A percentile compares a stretch with the other conserved stretches of the same genome.
These are phyloP conservation scores for Ligdia adustata DNA, from an alignment of 2,888 invertebrate genomes.

Conservation along the genomic window DNA sequence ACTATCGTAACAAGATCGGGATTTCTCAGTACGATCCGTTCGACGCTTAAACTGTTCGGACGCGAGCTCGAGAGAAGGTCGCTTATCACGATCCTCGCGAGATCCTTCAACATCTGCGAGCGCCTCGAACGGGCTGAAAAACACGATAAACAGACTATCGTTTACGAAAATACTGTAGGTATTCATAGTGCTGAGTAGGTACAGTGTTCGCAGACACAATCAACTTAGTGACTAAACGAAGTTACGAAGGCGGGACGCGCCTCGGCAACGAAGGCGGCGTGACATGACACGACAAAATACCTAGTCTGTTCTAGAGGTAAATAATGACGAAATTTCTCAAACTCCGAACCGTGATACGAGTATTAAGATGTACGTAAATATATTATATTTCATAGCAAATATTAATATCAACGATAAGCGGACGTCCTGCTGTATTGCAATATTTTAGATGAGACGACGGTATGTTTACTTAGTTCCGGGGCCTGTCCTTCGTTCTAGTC, in stretches of 20 bases:
- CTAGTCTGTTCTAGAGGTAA: constrained; percentile 12
- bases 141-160: constrained; percentile 12
- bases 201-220: constrained; percentile 40
- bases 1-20: constrained; percentile 77
- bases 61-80: constrained; percentile 46
- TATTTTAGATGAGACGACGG: constrained; percentile 3
- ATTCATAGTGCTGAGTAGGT: constrained; percentile 27
- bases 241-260: constrained; percentile 40
- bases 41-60: constrained; percentile 51
- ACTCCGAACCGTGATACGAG: not conserved
- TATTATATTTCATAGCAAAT: too few relatives aligned
- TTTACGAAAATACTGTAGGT: constrained; percentile 5
- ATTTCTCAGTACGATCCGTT: constrained; percentile 67
- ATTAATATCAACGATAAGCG: not conserved
- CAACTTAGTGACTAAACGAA: constrained; percentile 48
- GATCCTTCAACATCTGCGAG: constrained; percentile 39
- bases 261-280: constrained; percentile 36
- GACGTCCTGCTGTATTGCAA: constrained; percentile 2
- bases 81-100: constrained; percentile 60
- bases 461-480: constrained; percentile 47
- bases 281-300: constrained; percentile 44
- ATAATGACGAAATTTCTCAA: not conserved
- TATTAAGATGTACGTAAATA: not conserved
- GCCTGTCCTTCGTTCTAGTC: constrained; percentile 42
- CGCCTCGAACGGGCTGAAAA: constrained; percentile 8